These are phyloP conservation scores for Solea senegalensis DNA, from an alignment of 2,113 vertebrate genomes.

Conservation along the genomic window DNA sequence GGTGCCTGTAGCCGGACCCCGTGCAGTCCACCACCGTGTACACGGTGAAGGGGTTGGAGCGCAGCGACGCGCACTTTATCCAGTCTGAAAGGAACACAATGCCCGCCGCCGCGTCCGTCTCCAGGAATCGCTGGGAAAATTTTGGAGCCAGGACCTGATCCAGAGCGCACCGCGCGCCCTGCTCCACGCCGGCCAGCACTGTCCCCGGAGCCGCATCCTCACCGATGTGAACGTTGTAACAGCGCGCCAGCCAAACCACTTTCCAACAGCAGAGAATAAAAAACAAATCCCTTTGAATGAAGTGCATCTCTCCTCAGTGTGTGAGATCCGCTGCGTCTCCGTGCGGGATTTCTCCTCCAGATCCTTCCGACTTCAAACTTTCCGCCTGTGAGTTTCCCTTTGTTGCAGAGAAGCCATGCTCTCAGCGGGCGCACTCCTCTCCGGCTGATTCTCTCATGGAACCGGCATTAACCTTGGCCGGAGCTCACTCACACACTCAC, in stretches of 20 bases:
- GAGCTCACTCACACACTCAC: slow-evolving; percentile 27
- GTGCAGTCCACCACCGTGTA: slow-evolving; percentile 76
- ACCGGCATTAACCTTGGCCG: slow-evolving; percentile 53
- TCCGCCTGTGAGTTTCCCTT: slow-evolving; percentile 70
- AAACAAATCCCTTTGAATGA: slow-evolving; percentile 69
- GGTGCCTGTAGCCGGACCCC: slow-evolving; percentile 68
- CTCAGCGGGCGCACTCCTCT: slow-evolving; percentile 48
- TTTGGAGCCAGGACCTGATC: slow-evolving; percentile 78
- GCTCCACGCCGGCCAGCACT: slow-evolving; percentile 58
- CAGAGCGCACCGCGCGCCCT: slow-evolving; percentile 71
- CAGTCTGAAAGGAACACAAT: slow-evolving; percentile 65
- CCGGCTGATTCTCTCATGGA: slow-evolving; percentile 23
- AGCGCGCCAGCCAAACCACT: slow-evolving; percentile 48
- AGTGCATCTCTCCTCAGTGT: slow-evolving; percentile 71
- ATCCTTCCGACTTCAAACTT: slow-evolving; percentile 72
- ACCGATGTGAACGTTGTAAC: slow-evolving; percentile 74
- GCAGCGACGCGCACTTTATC: slow-evolving; percentile 67
- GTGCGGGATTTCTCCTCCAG: slow-evolving; percentile 22
- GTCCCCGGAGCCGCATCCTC: slow-evolving; percentile 69
- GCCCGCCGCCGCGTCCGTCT: slow-evolving; percentile 62
- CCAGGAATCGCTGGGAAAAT: slow-evolving; percentile 70
- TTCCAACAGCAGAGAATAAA: slow-evolving; percentile 68
- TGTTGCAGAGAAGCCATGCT: slow-evolving; percentile 78
- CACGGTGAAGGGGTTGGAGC: slow-evolving; percentile 77
- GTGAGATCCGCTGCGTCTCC: slow-evolving; percentile 29